Conservation (phyloP, 2,888 invertebrate genomes). For the Drosophila nr. medialis region DNA sequence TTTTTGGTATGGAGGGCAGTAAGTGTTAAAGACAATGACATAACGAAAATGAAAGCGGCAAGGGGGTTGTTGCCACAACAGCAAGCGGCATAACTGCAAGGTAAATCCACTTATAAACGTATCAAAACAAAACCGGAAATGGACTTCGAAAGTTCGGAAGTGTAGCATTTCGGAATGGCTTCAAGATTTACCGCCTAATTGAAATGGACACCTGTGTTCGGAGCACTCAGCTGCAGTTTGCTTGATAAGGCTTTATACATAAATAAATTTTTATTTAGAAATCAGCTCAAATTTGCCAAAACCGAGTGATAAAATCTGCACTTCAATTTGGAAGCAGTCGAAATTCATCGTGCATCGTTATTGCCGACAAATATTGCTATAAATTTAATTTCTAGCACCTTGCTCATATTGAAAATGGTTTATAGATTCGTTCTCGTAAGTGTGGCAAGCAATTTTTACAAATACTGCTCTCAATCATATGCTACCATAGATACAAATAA, state of each 20-base stretch:
- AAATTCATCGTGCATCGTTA: background rate
- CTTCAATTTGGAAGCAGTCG: background rate
- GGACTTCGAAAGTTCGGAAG: slow-evolving; percentile 23
- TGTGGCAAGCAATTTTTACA: slow-evolving; percentile 53
- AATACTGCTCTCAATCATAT: slow-evolving; percentile 39
- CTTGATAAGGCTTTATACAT: no score
- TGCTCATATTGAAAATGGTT: slow-evolving; percentile 7
- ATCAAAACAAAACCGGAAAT: slow-evolving; percentile 44
- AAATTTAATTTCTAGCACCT: slow-evolving; percentile 8
- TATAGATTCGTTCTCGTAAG: slow-evolving; percentile 17
- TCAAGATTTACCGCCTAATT: slow-evolving; percentile 15
- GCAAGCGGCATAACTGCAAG: slow-evolving; percentile 21
- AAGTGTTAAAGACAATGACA: slow-evolving; percentile 54
- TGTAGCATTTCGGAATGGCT: slow-evolving; percentile 11
- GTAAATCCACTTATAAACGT: slow-evolving; percentile 50
- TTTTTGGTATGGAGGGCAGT: slow-evolving; percentile 39
- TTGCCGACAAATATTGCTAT: background rate
- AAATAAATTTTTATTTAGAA: background rate
- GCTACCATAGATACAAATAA: slow-evolving; percentile 26
- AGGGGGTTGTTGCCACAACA: slow-evolving; percentile 13
- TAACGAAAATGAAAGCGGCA: slow-evolving; percentile 59
- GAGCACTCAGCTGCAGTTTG: background rate
- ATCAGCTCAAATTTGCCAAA: background rate
- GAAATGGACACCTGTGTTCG: slow-evolving; percentile 13
- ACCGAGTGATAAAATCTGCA: background rate